phyloP scores from a whole-genome alignment of 2,797 vertebrate genomes.

The Pteronotus mesoamericanus region DNA sequence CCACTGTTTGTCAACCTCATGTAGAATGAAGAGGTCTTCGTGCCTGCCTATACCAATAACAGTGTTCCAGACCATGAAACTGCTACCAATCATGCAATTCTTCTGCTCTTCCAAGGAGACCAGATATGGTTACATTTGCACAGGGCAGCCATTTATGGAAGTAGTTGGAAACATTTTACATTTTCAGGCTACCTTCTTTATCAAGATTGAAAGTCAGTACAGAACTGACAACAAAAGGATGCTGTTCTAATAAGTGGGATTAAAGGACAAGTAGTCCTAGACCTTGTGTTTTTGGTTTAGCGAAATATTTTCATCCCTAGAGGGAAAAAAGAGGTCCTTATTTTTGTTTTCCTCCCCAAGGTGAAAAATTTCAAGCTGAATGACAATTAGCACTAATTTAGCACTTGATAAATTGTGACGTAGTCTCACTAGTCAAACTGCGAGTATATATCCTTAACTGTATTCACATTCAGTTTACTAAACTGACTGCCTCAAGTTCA shows the following conservation, averaged over 20 bases:
- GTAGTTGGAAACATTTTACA: slow-evolving; percentile 99
- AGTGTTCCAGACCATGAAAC: slow-evolving; percentile 97
- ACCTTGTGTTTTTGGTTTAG: slow-evolving; percentile 73
- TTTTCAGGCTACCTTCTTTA: slow-evolving; percentile 98
- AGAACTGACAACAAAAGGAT: slow-evolving; percentile 74
- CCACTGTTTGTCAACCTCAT: slow-evolving; percentile 97
- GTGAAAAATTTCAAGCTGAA: slow-evolving; percentile 78
- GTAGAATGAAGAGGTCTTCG: slow-evolving; percentile 96
- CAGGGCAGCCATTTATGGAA: slow-evolving; percentile 96
- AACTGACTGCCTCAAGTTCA: slow-evolving; percentile 83
- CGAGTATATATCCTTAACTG: slow-evolving; percentile 85
- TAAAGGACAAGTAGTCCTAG: slow-evolving; percentile 76
- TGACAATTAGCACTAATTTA: slow-evolving; percentile 83
- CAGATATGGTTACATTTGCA: slow-evolving; percentile 97
- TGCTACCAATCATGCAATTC: slow-evolving; percentile 94
- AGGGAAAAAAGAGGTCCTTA: slow-evolving; percentile 72
- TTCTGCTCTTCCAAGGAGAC: slow-evolving; percentile 95
- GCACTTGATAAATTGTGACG: slow-evolving; percentile 86
- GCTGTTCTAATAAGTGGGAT: slow-evolving; percentile 75
- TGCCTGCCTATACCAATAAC: slow-evolving; percentile 96
- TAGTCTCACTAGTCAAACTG: slow-evolving; percentile 85
- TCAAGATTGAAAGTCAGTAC: slow-evolving; percentile 89
- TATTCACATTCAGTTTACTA: slow-evolving; percentile 83
- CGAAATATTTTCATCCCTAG: slow-evolving; percentile 74
- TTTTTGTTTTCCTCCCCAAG: slow-evolving; percentile 70